A percentile compares a stretch with the other conserved stretches of the same genome.
Conservation (phyloP, 2,113 vertebrate genomes). For the Catagonus wagneri region DNA sequence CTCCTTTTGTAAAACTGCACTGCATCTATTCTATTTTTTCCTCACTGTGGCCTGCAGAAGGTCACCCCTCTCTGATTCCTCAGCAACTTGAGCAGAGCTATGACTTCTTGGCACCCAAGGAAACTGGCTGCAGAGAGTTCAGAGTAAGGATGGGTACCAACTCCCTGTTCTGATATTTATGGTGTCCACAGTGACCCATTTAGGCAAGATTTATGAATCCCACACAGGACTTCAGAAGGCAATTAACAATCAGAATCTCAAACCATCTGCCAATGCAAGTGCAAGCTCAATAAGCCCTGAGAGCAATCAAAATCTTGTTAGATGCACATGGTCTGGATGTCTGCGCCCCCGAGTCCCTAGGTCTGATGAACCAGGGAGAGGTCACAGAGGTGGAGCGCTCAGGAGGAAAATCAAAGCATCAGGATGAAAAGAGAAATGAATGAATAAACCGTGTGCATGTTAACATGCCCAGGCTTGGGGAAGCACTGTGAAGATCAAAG, state of each 20-base stretch:
- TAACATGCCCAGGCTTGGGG: background rate
- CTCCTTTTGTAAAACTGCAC: background rate
- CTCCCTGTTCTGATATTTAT: background rate
- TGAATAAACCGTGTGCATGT: background rate
- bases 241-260: constrained; percentile 1
- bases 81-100: background rate
- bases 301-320: background rate
- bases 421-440: background rate
- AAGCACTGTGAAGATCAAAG: background rate
- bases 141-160: background rate
- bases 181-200: background rate
- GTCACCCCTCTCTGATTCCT: background rate
- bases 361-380: background rate
- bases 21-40: background rate
- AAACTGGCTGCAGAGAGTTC: background rate
- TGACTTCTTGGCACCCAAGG: background rate
- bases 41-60: background rate
- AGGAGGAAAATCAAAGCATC: background rate
- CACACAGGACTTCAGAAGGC: background rate
- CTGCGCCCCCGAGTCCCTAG: background rate
- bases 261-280: background rate
- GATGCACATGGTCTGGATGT: background rate
- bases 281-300: background rate
- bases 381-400: background rate
- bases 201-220: background rate